These are phyloP conservation scores for Ceratina australensis DNA, from an alignment of 1,140 invertebrate genomes.

Conservation along the genomic window DNA sequence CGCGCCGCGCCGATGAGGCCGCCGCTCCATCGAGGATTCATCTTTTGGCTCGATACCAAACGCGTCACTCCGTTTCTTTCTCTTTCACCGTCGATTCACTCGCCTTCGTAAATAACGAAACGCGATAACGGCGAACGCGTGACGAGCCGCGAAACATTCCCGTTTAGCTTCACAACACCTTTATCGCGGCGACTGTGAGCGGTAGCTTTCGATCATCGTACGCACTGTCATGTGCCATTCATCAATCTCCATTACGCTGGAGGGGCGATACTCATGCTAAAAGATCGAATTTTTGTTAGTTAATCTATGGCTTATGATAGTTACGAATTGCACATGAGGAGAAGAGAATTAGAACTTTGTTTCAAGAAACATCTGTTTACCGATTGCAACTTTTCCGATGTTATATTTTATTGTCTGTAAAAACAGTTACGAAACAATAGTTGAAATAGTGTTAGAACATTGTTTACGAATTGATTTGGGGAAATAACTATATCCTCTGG, in stretches of 20 bases:
- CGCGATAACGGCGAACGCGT: neutral
- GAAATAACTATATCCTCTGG: too few relatives aligned
- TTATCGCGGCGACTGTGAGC: too few relatives aligned
- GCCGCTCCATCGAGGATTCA: constrained; percentile 32
- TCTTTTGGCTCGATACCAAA: constrained; percentile 42
- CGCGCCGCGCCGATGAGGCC: neutral
- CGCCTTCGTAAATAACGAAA: neutral
- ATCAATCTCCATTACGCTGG: too few relatives aligned
- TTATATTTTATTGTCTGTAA: neutral
- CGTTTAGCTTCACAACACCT: too few relatives aligned
- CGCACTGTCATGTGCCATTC: too few relatives aligned
- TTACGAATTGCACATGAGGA: too few relatives aligned
- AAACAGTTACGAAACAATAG: too few relatives aligned
- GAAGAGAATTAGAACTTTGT: neutral
- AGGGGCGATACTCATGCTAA: too few relatives aligned
- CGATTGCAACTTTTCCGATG: constrained; percentile 14
- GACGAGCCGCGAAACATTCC: neutral
- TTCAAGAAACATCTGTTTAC: neutral
- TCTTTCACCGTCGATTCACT: neutral
- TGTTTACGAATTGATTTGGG: too few relatives aligned
- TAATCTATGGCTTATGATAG: neutral
- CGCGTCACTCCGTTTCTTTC: neutral
- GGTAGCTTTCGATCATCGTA: too few relatives aligned
- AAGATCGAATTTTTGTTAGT: neutral
- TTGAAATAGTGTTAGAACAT: too few relatives aligned